These are phyloP conservation scores for Ptychochromis oligacanthus DNA, from an alignment of 2,113 vertebrate genomes.

Conservation along the genomic window DNA sequence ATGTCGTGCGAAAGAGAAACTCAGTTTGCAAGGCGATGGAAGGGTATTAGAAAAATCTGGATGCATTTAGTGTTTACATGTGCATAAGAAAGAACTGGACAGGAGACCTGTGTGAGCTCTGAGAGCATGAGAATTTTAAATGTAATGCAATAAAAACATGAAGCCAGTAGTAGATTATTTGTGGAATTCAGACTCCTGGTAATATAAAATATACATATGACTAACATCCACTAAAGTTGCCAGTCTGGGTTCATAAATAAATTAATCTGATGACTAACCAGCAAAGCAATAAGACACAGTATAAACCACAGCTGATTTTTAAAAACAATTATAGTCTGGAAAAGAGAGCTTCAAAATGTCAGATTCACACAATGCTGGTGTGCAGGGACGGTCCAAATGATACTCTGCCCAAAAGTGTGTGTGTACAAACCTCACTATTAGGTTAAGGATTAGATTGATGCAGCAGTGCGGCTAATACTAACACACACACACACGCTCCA, in stretches of 20 bases:
- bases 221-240: not conserved
- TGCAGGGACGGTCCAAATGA: not conserved
- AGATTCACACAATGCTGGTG: not conserved
- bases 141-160: conserved; percentile 1
- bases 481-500: conserved; percentile 25
- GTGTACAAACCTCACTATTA: conserved; percentile 32
- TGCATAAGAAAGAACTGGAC: not conserved
- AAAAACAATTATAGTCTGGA: not conserved
- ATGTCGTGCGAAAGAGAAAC: not conserved
- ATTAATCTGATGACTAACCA: conserved; percentile 19
- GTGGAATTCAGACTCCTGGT: not conserved
- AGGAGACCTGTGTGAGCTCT: too few relatives aligned
- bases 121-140: not conserved
- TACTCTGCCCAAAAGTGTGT: not conserved
- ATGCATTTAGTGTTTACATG: not conserved
- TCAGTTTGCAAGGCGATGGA: not conserved
- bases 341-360: not conserved
- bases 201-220: not conserved
- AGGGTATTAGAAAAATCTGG: not conserved
- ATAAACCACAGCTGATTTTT: not conserved
- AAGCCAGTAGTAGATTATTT: not conserved
- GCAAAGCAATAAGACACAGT: not conserved
- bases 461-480: conserved; percentile 49
- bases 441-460: conserved; percentile 59
- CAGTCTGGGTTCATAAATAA: not conserved